Percentiles rank a stretch among this genome's conserved stretches.
These are phyloP conservation scores for Sebastes paucispinis DNA, from an alignment of 2,797 vertebrate genomes.

Conservation along the genomic window DNA sequence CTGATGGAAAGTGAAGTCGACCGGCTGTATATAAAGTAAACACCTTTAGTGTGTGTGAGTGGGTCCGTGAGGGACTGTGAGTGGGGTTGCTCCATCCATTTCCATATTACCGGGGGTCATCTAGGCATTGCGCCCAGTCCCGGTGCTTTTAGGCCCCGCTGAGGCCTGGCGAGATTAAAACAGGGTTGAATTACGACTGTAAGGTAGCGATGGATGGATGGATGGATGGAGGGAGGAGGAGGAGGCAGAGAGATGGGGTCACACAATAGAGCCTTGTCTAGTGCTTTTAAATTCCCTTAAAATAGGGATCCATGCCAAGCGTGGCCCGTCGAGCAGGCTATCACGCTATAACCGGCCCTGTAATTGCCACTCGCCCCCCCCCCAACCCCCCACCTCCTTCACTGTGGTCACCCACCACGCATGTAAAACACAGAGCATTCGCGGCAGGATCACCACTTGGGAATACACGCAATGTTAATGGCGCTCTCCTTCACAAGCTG, in stretches of 20 bases:
- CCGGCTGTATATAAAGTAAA: slow-evolving; percentile 1
- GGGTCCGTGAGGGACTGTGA: slow-evolving; percentile 16
- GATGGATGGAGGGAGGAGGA: neutral
- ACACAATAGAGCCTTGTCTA: slow-evolving; percentile 67
- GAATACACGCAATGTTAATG: slow-evolving; percentile 46
- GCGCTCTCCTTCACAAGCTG: slow-evolving; percentile 53
- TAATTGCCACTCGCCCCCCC: slow-evolving; percentile 71
- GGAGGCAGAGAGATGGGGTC: slow-evolving; percentile 32
- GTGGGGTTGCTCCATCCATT: slow-evolving; percentile 56
- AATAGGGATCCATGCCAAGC: slow-evolving; percentile 69
- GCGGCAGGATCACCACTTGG: slow-evolving; percentile 42
- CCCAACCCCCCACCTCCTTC: slow-evolving; percentile 13
- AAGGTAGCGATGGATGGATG: slow-evolving; percentile 34
- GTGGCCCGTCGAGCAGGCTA: slow-evolving; percentile 48
- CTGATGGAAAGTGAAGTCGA: slow-evolving; percentile 31
- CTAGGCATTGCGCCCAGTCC: slow-evolving; percentile 69
- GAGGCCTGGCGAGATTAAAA: slow-evolving; percentile 69
- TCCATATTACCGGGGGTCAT: slow-evolving; percentile 74
- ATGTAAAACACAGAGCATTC: slow-evolving; percentile 51
- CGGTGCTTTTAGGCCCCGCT: slow-evolving; percentile 57
- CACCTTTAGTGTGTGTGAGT: neutral
- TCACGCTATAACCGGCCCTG: slow-evolving; percentile 58
- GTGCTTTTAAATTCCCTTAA: slow-evolving; percentile 77
- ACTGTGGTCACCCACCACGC: slow-evolving; percentile 33
- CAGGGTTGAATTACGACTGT: slow-evolving; percentile 59